Percentiles rank a stretch among this genome's conserved stretches.
These are phyloP conservation scores for Alectoris magna DNA, from an alignment of 2,797 vertebrate species.

Conservation along the genomic window DNA sequence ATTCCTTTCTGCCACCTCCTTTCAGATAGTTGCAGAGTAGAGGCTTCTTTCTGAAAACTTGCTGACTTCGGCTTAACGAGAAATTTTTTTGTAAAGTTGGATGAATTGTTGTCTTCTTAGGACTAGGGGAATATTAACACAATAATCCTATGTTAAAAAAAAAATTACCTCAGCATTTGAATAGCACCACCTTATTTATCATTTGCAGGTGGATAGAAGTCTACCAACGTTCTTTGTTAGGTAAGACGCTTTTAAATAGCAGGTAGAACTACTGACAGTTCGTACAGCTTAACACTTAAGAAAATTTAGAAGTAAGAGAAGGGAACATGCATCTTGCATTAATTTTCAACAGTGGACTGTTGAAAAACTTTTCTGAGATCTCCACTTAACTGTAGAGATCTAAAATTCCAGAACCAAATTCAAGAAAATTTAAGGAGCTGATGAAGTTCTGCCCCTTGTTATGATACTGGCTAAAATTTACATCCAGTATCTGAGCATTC, in stretches of 20 bases:
- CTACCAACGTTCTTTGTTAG: neutral
- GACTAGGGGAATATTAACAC: neutral
- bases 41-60: neutral
- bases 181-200: neutral
- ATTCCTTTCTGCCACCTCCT: neutral
- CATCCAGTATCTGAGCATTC: neutral
- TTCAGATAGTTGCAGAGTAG: neutral
- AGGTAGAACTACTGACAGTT: slow-evolving; percentile 47
- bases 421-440: neutral
- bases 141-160: neutral
- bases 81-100: neutral
- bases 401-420: neutral
- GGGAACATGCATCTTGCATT: slow-evolving; percentile 60
- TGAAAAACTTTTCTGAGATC: neutral
- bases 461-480: neutral
- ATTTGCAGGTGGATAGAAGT: neutral
- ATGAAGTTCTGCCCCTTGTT: neutral
- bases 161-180: neutral
- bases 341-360: neutral
- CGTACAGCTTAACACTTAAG: slow-evolving; percentile 31
- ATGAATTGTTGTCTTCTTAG: neutral
- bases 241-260: slow-evolving; percentile 31
- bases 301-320: slow-evolving; percentile 1
- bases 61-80: neutral
- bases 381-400: neutral